Percentiles rank a stretch among this genome's conserved stretches.
Evolutionary conservation across 2,888 invertebrate species (phyloP).

Genomic region (Morpho achilles): DNA sequence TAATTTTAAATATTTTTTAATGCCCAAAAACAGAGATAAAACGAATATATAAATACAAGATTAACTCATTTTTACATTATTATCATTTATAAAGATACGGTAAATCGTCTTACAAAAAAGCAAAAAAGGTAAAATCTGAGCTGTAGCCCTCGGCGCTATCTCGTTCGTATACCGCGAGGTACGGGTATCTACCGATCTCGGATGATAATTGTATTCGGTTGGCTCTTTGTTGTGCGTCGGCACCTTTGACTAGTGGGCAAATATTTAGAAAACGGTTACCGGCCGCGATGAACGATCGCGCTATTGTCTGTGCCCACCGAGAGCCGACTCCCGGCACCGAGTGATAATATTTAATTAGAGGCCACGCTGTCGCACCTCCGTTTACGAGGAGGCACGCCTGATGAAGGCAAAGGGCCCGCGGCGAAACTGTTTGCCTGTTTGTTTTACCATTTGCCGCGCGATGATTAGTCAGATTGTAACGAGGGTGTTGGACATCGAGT

Average conservation of each 20-base stretch:
- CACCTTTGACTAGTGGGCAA: conserved; percentile 64
- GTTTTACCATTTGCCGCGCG: conserved; percentile 53
- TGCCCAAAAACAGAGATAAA: no score
- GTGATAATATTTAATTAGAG: conserved; percentile 78
- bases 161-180: conserved; percentile 8
- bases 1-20: no score
- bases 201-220: conserved; percentile 41
- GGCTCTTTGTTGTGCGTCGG: conserved; percentile 47
- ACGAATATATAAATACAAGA: no score
- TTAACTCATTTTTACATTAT: no score
- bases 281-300: conserved; percentile 66
- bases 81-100: no score
- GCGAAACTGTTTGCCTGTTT: conserved; percentile 49
- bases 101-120: background rate
- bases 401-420: conserved; percentile 58
- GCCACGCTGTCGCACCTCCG: conserved; percentile 67
- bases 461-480: conserved; percentile 58
- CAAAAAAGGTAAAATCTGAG: background rate
- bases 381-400: conserved; percentile 45
- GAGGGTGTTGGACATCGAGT: conserved; percentile 50
- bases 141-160: conserved; percentile 11
- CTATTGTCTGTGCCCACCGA: conserved; percentile 67
- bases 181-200: conserved; percentile 15
- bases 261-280: conserved; percentile 73
- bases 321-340: conserved; percentile 37